Conservation (phyloP, 2,797 vertebrate species). For the Bovichtus variegatus region DNA sequence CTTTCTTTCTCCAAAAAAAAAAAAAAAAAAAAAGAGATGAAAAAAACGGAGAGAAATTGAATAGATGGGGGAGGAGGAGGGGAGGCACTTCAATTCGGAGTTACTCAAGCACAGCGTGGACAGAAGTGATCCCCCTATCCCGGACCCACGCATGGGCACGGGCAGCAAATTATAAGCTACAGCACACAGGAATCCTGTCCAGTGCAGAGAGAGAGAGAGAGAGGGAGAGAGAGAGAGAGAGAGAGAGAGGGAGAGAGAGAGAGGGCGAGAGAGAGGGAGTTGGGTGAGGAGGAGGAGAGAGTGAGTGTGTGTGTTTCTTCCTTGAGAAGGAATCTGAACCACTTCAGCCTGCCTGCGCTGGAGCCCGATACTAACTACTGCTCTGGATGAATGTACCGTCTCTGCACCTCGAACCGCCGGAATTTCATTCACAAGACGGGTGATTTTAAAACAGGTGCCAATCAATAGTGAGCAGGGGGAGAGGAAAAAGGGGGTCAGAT, state of each 20-base stretch:
- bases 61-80: background rate
- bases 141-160: conserved; percentile 40
- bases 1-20: background rate
- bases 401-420: conserved; percentile 21
- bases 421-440: conserved; percentile 49
- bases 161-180: conserved; percentile 46
- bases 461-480: conserved; percentile 16
- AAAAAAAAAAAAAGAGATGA: background rate
- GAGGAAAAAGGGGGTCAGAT: conserved; percentile 19
- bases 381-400: conserved; percentile 55
- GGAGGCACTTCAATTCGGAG: conserved; percentile 50
- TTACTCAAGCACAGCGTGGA: conserved; percentile 51
- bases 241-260: conserved; percentile 7
- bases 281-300: background rate
- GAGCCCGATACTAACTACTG: conserved; percentile 51
- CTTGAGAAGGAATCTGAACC: conserved; percentile 53
- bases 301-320: conserved; percentile 33
- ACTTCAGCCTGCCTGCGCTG: conserved; percentile 61
- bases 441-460: conserved; percentile 31
- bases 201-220: conserved; percentile 14
- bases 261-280: conserved; percentile 9
- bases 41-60: background rate
- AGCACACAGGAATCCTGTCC: conserved; percentile 45
- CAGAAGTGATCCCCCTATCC: conserved; percentile 33
- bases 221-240: background rate